Percentiles rank a stretch among this genome's conserved stretches.
Conservation (phyloP, 2,113 vertebrate species). For the Alligator mississippiensis region DNA sequence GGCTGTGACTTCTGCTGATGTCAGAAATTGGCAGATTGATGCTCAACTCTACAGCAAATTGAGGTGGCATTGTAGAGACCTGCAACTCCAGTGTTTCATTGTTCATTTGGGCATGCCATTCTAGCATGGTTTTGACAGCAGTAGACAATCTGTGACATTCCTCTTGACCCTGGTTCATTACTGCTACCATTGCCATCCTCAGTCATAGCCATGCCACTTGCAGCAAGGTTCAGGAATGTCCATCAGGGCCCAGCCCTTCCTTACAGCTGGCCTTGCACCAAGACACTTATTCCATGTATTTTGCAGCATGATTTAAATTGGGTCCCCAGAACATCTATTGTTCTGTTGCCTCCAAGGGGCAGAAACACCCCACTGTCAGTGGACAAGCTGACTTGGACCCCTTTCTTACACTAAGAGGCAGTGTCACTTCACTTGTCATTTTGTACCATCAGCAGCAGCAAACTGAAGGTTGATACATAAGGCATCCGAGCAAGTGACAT, state of each 20-base stretch:
- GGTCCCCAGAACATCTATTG: not conserved
- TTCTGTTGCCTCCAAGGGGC: conserved; percentile 42
- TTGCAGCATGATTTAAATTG: conserved; percentile 13
- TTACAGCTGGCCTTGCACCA: not conserved
- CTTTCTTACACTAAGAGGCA: conserved; percentile 11
- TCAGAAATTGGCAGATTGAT: not conserved
- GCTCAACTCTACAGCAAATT: no score
- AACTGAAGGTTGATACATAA: not conserved
- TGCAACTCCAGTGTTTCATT: no score
- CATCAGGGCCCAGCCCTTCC: no score
- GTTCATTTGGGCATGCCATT: no score
- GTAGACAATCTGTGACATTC: not conserved
- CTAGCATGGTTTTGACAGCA: not conserved
- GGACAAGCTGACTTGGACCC: not conserved
- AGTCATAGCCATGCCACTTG: no score
- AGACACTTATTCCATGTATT: not conserved
- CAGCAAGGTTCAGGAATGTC: no score
- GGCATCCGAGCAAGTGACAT: accelerated
- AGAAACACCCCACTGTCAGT: not conserved
- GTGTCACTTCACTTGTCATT: not conserved
- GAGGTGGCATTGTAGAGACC: not conserved
- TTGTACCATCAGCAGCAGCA: accelerated
- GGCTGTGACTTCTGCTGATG: not conserved
- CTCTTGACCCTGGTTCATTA: not conserved
- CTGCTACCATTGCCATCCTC: not conserved